Conservation (phyloP, 1,140 invertebrate genomes). For the Copidosoma floridanum region DNA sequence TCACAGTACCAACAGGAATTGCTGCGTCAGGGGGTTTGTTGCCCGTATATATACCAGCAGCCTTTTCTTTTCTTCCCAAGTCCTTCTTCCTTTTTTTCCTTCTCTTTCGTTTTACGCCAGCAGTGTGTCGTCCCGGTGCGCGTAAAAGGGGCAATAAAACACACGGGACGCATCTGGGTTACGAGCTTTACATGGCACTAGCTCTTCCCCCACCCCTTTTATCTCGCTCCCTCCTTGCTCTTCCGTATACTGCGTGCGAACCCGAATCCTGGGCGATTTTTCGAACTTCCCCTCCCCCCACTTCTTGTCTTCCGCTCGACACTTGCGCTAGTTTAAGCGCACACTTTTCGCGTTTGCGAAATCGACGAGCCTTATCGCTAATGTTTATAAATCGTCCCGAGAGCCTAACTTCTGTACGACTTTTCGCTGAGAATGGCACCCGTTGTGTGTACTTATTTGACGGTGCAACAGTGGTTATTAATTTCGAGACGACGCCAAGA, state of each 20-base stretch:
- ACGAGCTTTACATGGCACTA: slow-evolving; percentile 41
- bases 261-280: slow-evolving; percentile 1
- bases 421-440: too few relatives aligned
- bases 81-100: neutral
- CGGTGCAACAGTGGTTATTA: too few relatives aligned
- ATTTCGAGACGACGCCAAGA: too few relatives aligned
- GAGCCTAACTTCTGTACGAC: too few relatives aligned
- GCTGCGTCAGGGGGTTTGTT: neutral
- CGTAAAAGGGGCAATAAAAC: slow-evolving; percentile 45
- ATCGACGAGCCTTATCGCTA: too few relatives aligned
- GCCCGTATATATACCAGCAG: neutral
- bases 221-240: neutral
- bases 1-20: neutral
- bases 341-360: too few relatives aligned
- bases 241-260: too few relatives aligned
- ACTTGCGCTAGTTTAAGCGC: too few relatives aligned
- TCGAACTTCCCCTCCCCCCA: neutral
- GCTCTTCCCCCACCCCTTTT: neutral
- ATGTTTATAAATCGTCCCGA: too few relatives aligned
- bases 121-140: too few relatives aligned
- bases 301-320: too few relatives aligned
- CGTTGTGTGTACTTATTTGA: too few relatives aligned
- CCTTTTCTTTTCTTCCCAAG: neutral
- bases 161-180: slow-evolving; percentile 47
- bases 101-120: neutral